Conservation (phyloP, 64 coral and sea anemone species). For the Orbicella faveolata region DNA sequence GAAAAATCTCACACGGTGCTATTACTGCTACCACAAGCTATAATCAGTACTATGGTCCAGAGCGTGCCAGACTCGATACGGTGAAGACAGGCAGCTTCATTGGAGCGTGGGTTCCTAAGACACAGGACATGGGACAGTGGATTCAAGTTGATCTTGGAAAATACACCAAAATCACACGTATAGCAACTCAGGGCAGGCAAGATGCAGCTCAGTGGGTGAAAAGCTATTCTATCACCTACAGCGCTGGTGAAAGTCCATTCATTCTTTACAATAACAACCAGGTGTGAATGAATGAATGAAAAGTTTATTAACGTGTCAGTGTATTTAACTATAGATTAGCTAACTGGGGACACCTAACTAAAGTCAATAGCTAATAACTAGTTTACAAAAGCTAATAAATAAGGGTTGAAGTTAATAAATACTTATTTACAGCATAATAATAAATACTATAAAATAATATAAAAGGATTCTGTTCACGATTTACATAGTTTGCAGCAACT, state of each 20-base stretch:
- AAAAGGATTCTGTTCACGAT: too few species aligned
- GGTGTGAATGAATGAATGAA: too few species aligned
- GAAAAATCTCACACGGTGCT: slow-evolving; percentile 18
- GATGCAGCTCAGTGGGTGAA: slow-evolving; percentile 77
- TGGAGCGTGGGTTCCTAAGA: slow-evolving; percentile 50
- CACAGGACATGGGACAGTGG: slow-evolving; percentile 56
- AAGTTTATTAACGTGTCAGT: too few species aligned
- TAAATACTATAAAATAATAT: too few species aligned
- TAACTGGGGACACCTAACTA: too few species aligned
- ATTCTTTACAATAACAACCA: not conserved
- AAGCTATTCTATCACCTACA: slow-evolving; percentile 52
- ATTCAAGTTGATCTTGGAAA: slow-evolving; percentile 60
- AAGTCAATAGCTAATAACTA: too few species aligned
- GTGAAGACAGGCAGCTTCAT: slow-evolving; percentile 4
- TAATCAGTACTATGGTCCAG: slow-evolving; percentile 47
- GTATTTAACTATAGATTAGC: too few species aligned
- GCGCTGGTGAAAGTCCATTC: slow-evolving; percentile 21
- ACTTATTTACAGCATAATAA: too few species aligned
- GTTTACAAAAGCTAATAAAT: too few species aligned
- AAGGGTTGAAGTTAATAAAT: too few species aligned
- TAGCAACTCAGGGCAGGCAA: slow-evolving; percentile 70
- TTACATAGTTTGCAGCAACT: too few species aligned
- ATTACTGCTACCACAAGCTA: slow-evolving; percentile 58
- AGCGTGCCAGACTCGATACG: slow-evolving; percentile 38
- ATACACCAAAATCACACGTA: slow-evolving; percentile 42